Base-by-base conservation (phyloP, 1,140 invertebrate genomes). In the Himalopsyche phryganea region DNA sequence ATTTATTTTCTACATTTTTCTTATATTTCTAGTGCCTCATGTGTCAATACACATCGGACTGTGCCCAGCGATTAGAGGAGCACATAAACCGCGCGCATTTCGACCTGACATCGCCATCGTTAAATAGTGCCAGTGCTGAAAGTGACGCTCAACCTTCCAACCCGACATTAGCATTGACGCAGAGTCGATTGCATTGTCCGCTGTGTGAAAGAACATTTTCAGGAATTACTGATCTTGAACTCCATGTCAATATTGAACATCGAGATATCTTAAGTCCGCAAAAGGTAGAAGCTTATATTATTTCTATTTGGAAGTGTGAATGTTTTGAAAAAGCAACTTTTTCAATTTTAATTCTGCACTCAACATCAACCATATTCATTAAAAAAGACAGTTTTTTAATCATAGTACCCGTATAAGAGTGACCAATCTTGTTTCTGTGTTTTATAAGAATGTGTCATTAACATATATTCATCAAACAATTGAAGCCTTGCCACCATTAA, bases 81-180 rank as follows among this genome's bases (percentile, higher is more conserved):
- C 91, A 94, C 76, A 89, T 94, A 66, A 93, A 93, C 71, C 78
- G 85, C 49, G 81, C 77, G n/a, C 91, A 94, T 72, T 89, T 93
- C 75, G 91, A 93, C 76, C 76, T 91, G 28, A 88, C 88, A 13
- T 92, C 89, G 48, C 78, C 71, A 14, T 77, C 69, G 49, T 72
- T 74, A 47, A 65, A 47, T 45, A 46, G 45, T 44, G 68, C 63
- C 52, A 73, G 33, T 46, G 38, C 49, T n/a, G 54, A 74, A 7
- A 54, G 46, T 35, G 63, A 9, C 19, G 14, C 41, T n/a, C 11
- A 20, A 3, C 23, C 48, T 7, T 14, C 7, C 20, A 76, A 75
- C 50, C 68, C 69, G 1, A 75, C 74, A 2, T 74, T 77, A 70
- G 71, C 75, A 2, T 66, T 76, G 65, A 72, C 73, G 0, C 71